Evolutionary conservation across 2,797 vertebrate genomes (phyloP).

Genomic region (Syndactyla subalaris): DNA sequence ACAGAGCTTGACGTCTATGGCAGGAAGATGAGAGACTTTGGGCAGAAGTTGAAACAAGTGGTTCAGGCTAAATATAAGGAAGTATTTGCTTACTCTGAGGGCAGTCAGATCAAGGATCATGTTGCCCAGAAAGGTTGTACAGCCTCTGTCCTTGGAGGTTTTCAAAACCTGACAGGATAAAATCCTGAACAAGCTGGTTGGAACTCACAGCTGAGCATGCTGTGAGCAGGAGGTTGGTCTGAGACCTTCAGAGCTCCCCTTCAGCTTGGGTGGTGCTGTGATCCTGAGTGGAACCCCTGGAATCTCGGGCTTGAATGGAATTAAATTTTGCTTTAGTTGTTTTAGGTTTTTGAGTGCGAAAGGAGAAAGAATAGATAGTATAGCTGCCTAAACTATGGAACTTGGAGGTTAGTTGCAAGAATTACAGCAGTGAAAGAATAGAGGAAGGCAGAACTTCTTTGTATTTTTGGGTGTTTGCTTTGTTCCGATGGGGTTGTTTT

Average conservation of each 20-base stretch:
- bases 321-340: not conserved
- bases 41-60: not conserved
- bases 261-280: not conserved
- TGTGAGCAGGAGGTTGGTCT: not conserved
- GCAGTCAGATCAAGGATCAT: not conserved
- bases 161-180: not conserved
- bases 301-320: not conserved
- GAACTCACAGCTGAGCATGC: not conserved
- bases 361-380: not conserved
- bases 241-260: not conserved
- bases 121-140: not conserved
- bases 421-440: not conserved
- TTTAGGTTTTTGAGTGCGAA: not conserved
- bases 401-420: not conserved
- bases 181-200: not conserved
- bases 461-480: not conserved
- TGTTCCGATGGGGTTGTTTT: not conserved
- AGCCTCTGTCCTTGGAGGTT: not conserved
- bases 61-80: not conserved
- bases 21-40: not conserved
- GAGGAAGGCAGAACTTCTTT: not conserved
- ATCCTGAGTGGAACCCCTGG: not conserved
- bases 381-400: not conserved
- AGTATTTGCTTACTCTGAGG: not conserved
- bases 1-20: not conserved